phyloP scores from a whole-genome alignment of 1,140 invertebrate species.

The Heliconius congener region DNA sequence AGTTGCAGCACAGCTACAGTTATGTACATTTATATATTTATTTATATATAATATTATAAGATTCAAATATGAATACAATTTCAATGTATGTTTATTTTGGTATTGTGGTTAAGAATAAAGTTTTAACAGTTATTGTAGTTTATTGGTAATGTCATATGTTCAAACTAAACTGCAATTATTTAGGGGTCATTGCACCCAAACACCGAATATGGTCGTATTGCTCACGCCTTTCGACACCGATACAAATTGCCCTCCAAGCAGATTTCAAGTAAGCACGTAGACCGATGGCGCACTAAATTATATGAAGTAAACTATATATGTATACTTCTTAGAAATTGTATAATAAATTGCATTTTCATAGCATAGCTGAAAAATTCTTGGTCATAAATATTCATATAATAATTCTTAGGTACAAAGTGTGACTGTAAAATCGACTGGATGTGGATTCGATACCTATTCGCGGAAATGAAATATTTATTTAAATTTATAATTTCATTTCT shows the following conservation, averaged over 20 bases:
- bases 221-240: conserved; percentile 32
- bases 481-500: no score
- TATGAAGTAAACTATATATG: not conserved
- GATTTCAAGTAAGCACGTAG: conserved; percentile 25
- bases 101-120: not conserved
- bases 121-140: not conserved
- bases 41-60: no score
- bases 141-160: conserved; percentile 6
- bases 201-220: conserved; percentile 28
- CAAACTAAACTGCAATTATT: conserved; percentile 33
- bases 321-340: not conserved
- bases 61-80: no score
- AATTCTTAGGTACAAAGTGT: no score
- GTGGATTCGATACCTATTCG: no score
- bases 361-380: not conserved
- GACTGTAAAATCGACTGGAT: no score
- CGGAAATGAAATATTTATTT: no score
- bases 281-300: conserved; percentile 15
- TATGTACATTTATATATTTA: no score
- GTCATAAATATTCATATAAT: not conserved
- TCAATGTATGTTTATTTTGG: not conserved
- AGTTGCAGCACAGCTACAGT: no score
- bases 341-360: not conserved
- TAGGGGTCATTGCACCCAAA: conserved; percentile 38
- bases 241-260: conserved; percentile 33